Percentiles rank a stretch among this genome's conserved stretches.
Conservation (phyloP, 2,113 vertebrate species). For the Bos taurus region ARS-UCD2.0 NC_037344.1:66623501-66624000, state of each 20-base stretch:
- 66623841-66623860: not conserved
- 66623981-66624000: too few relatives aligned
- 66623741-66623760: not conserved
- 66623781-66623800: rapidly evolving
- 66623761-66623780: not conserved
- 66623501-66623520: rapidly evolving
- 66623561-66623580: rapidly evolving
- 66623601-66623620: too few relatives aligned
- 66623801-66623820: not conserved
- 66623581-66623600: not conserved
- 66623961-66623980: too few relatives aligned
- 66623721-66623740: not conserved
- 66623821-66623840: not conserved
- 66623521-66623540: not conserved
- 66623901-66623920: not conserved
- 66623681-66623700: not conserved
- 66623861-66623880: not conserved
- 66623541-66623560: too few relatives aligned
- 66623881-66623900: not conserved
- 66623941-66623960: not conserved
- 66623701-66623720: not conserved
- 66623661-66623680: not conserved
- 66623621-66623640: not conserved
- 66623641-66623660: not conserved
- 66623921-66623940: not conserved